Base-by-base conservation (phyloP, 2,113 vertebrate species). In the human (Homo sapiens) region DNA sequence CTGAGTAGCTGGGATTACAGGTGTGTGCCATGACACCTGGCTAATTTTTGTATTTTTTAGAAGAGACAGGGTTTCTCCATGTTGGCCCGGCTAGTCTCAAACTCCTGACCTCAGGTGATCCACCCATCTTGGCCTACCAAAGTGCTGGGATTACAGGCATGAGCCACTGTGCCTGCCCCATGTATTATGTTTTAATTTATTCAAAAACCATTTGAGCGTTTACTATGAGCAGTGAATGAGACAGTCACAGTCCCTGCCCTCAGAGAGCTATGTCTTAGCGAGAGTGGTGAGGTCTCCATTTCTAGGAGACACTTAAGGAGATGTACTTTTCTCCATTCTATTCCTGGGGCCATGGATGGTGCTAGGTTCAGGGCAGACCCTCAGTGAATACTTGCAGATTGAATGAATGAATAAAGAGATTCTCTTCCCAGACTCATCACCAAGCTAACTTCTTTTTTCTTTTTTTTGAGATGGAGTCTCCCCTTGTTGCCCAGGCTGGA, bases 221-320 rank as follows among this genome's bases (percentile, higher is more conserved):
- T 61, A 85, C 48, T 23, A 20, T 6, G 2, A 45, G 80, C 32
- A 50, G 17, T 2, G 32, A 89, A 27, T 6, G 55, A 55, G 61
- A 59, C 6, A 20, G 32, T 8, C 9, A 3, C 1, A 0, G 45
- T 48, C 35, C 35, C 85, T 70, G 52, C 23, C 52, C 23, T 38
- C 23, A 1, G 4, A n/a, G 25, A 57, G n/a, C 48, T 11, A 32
- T 0, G 8, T 66, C 38, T 48, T 45, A 35, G 11, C 7, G 20
- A 9, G 5, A 68, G 22, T 1, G 5, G 35, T n/a, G 40, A 64
- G 45, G 57, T 70, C n/a, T 64, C 40, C 43, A 83, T 20, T 50
- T n/a, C 52, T 12, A 40, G n/a, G 0, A 30, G 50, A 48, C 27
- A 32, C 9, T 0, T 23, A 17, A 50, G 48, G 64, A 61, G 40